Conservation (phyloP, 2,797 vertebrate species). For the Huso huso region DNA sequence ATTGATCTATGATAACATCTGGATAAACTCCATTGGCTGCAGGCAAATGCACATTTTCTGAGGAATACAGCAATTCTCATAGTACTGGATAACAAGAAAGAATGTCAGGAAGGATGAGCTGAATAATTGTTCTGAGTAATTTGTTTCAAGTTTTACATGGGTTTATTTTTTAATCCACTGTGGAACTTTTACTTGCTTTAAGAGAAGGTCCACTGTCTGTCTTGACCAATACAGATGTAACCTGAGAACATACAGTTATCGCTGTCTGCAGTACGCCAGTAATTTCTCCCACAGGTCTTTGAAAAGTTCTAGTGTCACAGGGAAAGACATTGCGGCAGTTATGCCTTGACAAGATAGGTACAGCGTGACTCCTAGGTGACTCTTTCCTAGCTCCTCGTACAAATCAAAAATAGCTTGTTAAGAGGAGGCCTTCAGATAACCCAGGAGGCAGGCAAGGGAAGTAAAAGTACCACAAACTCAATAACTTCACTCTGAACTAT, state of each 20-base stretch:
- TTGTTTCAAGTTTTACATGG: too few species aligned
- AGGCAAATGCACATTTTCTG: too few species aligned
- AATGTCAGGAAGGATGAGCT: too few species aligned
- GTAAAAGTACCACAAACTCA: too few species aligned
- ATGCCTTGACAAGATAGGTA: neutral
- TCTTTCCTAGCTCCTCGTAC: neutral
- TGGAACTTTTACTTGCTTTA: too few species aligned
- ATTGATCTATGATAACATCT: too few species aligned
- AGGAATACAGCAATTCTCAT: too few species aligned
- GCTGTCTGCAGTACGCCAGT: neutral
- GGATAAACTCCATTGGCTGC: too few species aligned
- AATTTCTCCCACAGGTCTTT: neutral
- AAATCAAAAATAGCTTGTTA: constrained; percentile 6
- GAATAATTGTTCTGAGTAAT: too few species aligned
- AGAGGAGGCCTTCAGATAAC: neutral
- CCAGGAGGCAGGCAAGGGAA: neutral
- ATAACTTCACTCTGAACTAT: neutral
- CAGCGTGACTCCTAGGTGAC: neutral
- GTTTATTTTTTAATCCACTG: too few species aligned
- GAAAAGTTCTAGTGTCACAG: neutral
- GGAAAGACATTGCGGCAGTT: neutral
- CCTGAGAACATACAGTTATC: neutral
- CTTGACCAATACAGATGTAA: neutral
- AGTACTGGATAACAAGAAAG: too few species aligned
- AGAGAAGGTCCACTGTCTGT: neutral